Percentiles rank a stretch among this genome's conserved stretches.
phyloP scores from a whole-genome alignment of 2,797 vertebrate genomes.

The Tapirus indicus region DNA sequence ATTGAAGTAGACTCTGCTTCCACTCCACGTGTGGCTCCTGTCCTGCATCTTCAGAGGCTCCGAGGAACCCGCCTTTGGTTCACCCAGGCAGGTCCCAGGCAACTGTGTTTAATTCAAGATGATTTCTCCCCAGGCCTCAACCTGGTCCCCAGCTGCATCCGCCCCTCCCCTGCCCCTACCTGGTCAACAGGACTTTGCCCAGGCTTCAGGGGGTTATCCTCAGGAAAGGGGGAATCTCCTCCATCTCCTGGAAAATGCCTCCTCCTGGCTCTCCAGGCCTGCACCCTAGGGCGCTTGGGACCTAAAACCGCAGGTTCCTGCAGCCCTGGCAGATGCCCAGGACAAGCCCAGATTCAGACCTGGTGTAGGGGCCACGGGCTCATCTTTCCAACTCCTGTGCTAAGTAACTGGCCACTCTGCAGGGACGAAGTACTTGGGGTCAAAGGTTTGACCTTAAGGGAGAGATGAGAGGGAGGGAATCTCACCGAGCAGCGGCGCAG shows the following conservation, averaged over 20 bases:
- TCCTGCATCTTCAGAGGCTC: not conserved
- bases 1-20: not conserved
- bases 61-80: not conserved
- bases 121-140: not conserved
- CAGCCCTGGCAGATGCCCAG: too few relatives aligned
- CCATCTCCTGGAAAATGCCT: not conserved
- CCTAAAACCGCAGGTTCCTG: not conserved
- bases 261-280: not conserved
- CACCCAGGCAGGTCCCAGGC: not conserved
- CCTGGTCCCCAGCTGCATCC: not conserved
- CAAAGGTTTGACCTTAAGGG: slow-evolving; percentile 59
- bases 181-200: not conserved
- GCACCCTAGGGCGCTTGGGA: not conserved
- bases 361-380: not conserved
- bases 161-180: not conserved
- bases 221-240: not conserved
- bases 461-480: not conserved
- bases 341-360: not conserved
- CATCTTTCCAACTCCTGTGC: not conserved
- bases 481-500: not conserved
- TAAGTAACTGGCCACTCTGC: not conserved
- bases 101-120: not conserved
- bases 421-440: not conserved
- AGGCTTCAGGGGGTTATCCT: not conserved
- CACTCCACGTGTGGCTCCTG: not conserved